Evolutionary conservation across 2,888 invertebrate genomes (phyloP), one percentile per base, ranked within the genome.

Genomic region (Coenonympha glycerion): DNA sequence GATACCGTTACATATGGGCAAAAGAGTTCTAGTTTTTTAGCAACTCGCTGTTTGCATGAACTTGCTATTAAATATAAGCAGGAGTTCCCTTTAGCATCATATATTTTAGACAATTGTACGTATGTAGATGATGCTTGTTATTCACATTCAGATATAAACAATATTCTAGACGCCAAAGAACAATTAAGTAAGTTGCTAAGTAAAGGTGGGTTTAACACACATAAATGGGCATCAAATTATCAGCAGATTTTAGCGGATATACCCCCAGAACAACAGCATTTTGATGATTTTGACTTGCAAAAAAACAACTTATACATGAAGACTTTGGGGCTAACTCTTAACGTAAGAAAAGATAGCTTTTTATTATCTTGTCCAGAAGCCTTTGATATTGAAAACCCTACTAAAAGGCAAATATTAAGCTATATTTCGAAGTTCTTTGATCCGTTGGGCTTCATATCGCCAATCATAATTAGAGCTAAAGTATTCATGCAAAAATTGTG

Each of bases 371-470:
- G 24, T 24, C 24, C 24, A 3, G 24, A 24, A 24, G 3, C 24
- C 3, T 24, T 24, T 24, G 24, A 24, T 6, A 24, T 24, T 9
- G 18, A 34, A 34, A 8, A 18, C 5, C 9, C 33, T 19, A 52
- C 58, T 8, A 61, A 61, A 47, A 26, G 59, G 2, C 6, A 45
- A 6, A 53, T 57, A 26, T 22, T 58, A 9, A 53, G 52, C 30
- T 52, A 46, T 21, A 58, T 60, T 26, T 21, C 45, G 11, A 57
- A 48, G 33, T 56, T 56, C 15, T 58, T 52, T 52, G 58, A 60
- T 22, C 60, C 58, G 1, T 15, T 58, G 22, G 60, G 56, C 3
- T 49, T 52, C 8, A 42, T 45, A 1, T 15, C 45, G 6, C 58
- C 58, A 2, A 39, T 60, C 19, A 9, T 36, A 16, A 36, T 36